Base-by-base conservation (phyloP, 2,797 vertebrate genomes). In the Oophaga sylvatica region DNA sequence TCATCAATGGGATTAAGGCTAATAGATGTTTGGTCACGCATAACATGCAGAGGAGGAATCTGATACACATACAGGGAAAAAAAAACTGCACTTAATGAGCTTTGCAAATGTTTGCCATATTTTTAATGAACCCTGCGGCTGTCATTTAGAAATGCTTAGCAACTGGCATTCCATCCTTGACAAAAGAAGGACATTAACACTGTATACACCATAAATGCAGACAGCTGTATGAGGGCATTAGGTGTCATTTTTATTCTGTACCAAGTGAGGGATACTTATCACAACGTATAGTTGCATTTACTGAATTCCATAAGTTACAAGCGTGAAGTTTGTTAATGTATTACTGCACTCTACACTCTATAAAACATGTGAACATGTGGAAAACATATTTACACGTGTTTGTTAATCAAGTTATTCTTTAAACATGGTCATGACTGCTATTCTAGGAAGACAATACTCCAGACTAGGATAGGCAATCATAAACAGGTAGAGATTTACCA, bases 91-190 rank as follows among this genome's bases (percentile, higher is more conserved):
- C 94, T 95, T 95, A 96, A 96, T 96, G 95, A 96, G 95, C 95
- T 96, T 96, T 95, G 95, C 95, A 95, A 96, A 96, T 96, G 95
- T 96, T 96, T 96, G 95, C 95, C 95, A 95, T 96, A 96, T 95
- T 96, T 96, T 96, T 96, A 96, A 96, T 96, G 95, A 96, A 96
- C 95, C 94, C 95, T 94, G 91, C 92, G 94, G 95, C 94, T 96
- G 95, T 95, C 95, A 95, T 96, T 96, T 96, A 95, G 94, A 95
- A 96, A 94, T 95, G 95, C 95, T 96, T 96, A 96, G 95, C 95
- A 96, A 96, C 95, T 94, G 95, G 93, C 95, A 95, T 95, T 95
- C 93, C 95, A 95, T 94, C 95, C 95, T 95, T 95, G 93, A 95
- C 95, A 95, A 82, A 95, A 0, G 94, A 95, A 96, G 95, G 95